Evolutionary conservation across 2,888 invertebrate genomes (phyloP), one percentile per base, ranked within the genome.

Genomic region (Lasioglossum oenotherae): DNA sequence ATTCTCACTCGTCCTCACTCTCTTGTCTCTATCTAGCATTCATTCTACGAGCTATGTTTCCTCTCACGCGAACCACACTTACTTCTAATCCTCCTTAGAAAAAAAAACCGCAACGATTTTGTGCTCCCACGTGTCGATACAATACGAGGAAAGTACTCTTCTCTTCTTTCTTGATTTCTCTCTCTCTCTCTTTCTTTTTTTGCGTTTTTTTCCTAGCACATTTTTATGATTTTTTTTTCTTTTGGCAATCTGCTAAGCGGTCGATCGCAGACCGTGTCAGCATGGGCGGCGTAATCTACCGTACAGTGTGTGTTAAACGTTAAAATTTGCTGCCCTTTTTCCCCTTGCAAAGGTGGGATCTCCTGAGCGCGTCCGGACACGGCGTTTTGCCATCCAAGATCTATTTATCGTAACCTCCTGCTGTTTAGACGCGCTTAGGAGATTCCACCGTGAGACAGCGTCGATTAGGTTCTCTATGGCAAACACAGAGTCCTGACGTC

Each of bases 201-300:
- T 90, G 5, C 44, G 31, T 3, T 53, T 83, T 46, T 80, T 77
- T 71, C 72, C 19, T 31, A 69, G 35, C 69, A n/a, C 16, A 10
- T 31, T 74, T 31, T 69, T 84, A 76, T 79, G 69, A 64, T 31
- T 35, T 64, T 72, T 73, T 72, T 73, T 57, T 84, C 31, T 88
- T 92, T 92, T 90, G 92, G 87, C 91, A 92, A 88, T 89, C 85
- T 72, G 92, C 91, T 86, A 84, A 64, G 80, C 78, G 74, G 73
- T 80, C 84, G 77, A 85, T 49, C 71, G 46, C 38, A n/a, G 71
- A 71, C 74, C 78, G 81, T 81, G 41, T 41, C 71, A 85, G 85
- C 87, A 92, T 77, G 90, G 87, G 87, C 85, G 86, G 89, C 88
- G 81, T 88, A 71, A 87, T 86, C 88, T 87, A 91, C 89, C 81